Conservation (phyloP, 2,113 vertebrate species). For the Mesoclemmys tuberculata region DNA sequence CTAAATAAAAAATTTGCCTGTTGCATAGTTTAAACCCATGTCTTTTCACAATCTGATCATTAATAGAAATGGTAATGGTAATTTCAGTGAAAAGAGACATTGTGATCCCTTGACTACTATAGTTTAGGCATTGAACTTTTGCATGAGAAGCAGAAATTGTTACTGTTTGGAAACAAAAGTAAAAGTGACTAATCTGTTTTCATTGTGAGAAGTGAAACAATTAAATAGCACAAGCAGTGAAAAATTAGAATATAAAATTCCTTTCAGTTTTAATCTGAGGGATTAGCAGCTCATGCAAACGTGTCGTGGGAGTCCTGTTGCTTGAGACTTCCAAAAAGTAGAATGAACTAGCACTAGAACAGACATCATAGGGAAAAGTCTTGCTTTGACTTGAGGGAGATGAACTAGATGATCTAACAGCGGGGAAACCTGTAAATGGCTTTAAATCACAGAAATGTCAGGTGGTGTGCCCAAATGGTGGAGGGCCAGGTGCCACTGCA, state of each 20-base stretch:
- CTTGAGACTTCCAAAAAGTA: neutral
- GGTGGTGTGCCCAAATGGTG: neutral
- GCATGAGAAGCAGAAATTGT: neutral
- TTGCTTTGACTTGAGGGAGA: neutral
- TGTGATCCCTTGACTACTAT: fast-evolving
- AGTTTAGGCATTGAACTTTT: neutral
- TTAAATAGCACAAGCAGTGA: neutral
- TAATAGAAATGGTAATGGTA: neutral
- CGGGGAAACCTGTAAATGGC: neutral
- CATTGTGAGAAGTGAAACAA: neutral
- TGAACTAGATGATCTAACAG: neutral
- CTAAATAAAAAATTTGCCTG: neutral
- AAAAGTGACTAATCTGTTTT: neutral
- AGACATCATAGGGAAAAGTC: neutral
- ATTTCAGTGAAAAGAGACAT: neutral
- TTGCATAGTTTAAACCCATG: fast-evolving
- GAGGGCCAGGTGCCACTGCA: neutral
- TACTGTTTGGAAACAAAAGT: neutral
- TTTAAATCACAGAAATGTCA: neutral
- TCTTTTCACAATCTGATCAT: neutral
- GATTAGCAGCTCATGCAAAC: neutral
- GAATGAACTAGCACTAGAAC: neutral
- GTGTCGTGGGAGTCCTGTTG: neutral
- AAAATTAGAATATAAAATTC: neutral
- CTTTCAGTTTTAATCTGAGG: neutral